phyloP scores from a whole-genome alignment of 2,888 invertebrate species.

The Drosophila atripex region DNA sequence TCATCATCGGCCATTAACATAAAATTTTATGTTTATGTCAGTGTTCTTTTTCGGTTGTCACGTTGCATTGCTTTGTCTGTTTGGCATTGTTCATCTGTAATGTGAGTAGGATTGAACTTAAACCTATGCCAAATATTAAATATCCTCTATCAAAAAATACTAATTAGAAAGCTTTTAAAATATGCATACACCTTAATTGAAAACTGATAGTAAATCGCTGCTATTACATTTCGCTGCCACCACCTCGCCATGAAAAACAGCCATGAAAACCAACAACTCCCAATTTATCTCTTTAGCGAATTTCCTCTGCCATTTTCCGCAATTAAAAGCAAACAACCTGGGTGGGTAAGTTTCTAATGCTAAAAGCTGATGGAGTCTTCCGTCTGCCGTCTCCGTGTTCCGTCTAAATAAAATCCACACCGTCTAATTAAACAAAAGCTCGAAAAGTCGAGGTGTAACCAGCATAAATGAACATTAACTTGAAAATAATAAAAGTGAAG shows the following conservation, averaged over 20 bases:
- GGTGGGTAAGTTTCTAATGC: conserved; percentile 36
- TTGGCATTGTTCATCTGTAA: conserved; percentile 50
- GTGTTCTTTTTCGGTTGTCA: conserved; percentile 45
- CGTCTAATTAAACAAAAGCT: conserved; percentile 75
- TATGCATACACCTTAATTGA: conserved; percentile 10
- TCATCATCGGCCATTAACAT: conserved; percentile 72
- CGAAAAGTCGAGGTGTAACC: conserved; percentile 75
- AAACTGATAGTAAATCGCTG: conserved; percentile 4
- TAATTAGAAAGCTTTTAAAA: conserved; percentile 3
- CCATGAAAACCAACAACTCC: conserved; percentile 3
- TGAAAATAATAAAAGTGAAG: conserved; percentile 72
- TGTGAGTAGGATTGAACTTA: too few species aligned
- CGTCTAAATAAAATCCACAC: conserved; percentile 70
- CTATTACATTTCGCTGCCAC: conserved; percentile 3
- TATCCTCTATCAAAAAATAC: neutral
- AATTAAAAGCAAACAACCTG: conserved; percentile 57
- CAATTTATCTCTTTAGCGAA: conserved; percentile 13
- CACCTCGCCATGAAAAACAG: neutral
- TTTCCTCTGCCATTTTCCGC: conserved; percentile 40
- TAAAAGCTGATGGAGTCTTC: conserved; percentile 29
- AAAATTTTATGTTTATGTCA: conserved; percentile 76
- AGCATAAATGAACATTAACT: conserved; percentile 82
- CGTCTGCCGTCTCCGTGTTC: conserved; percentile 29
- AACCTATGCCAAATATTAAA: too few species aligned
- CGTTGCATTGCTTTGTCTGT: conserved; percentile 55